Evolutionary conservation across 2,797 vertebrate species (phyloP).

Genomic region (Sebastes iracundus): DNA sequence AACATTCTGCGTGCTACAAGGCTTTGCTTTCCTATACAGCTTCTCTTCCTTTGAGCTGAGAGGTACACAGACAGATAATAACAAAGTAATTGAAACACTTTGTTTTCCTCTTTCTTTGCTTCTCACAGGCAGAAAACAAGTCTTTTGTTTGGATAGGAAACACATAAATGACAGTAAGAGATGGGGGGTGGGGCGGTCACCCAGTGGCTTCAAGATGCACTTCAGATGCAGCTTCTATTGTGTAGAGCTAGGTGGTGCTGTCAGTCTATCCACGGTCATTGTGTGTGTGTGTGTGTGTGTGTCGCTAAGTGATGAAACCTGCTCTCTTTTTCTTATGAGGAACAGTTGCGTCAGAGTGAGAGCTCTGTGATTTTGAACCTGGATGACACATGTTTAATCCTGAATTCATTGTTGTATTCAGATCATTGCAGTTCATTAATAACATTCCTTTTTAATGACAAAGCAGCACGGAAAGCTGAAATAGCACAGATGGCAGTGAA

Average conservation of each 20-base stretch:
- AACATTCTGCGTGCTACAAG: neutral
- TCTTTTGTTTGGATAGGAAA: neutral
- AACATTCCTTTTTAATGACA: neutral
- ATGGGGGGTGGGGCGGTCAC: neutral
- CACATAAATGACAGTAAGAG: neutral
- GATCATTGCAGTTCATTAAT: conserved; percentile 33
- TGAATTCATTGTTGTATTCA: conserved; percentile 13
- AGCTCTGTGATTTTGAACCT: conserved; percentile 31
- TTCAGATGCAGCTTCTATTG: conserved; percentile 56
- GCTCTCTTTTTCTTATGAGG: conserved; percentile 23
- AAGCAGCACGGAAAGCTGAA: neutral
- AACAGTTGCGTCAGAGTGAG: conserved; percentile 10
- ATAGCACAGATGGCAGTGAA: conserved; percentile 1
- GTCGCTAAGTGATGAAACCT: conserved; percentile 14
- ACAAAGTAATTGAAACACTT: neutral
- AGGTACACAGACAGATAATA: neutral
- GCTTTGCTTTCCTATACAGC: neutral
- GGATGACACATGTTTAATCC: conserved; percentile 10
- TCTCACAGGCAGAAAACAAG: neutral
- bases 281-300: conserved; percentile 9
- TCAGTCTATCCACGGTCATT: conserved; percentile 51
- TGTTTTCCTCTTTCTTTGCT: neutral
- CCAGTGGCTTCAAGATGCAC: neutral
- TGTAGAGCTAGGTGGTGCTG: conserved; percentile 76
- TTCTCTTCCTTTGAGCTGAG: neutral